Evolutionary conservation across 2,113 vertebrate genomes (phyloP).

Genomic region (Spilogale gracilis): DNA sequence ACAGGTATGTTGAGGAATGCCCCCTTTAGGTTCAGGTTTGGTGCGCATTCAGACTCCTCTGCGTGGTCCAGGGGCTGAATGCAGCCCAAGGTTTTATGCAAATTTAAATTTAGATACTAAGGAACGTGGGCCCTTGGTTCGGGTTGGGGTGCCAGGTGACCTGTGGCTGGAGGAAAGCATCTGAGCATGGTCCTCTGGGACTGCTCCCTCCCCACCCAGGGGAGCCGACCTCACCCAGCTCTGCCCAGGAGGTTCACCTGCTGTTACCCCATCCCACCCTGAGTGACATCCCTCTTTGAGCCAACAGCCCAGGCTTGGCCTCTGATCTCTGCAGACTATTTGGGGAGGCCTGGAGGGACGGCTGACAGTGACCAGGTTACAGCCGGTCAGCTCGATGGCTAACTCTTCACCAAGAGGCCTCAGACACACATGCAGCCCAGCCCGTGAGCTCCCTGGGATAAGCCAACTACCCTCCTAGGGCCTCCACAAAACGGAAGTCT

Average conservation of each 20-base stretch:
- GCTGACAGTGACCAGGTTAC: rapidly evolving
- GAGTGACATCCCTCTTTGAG: not conserved
- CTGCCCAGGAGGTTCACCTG: not conserved
- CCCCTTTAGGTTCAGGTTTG: rapidly evolving
- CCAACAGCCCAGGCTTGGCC: not conserved
- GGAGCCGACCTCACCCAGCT: not conserved
- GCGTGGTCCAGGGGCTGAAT: not conserved
- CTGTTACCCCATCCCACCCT: not conserved
- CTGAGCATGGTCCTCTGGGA: rapidly evolving
- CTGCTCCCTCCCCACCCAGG: not conserved
- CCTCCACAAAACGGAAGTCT: not conserved
- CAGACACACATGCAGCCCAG: not conserved
- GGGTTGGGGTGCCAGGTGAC: rapidly evolving
- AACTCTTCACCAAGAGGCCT: not conserved
- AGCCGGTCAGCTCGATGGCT: not conserved
- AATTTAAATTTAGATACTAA: not conserved
- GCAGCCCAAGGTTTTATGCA: not conserved
- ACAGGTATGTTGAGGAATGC: too few relatives aligned
- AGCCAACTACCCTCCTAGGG: not conserved
- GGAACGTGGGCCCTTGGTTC: not conserved
- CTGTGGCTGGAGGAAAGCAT: rapidly evolving
- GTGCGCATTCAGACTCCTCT: not conserved
- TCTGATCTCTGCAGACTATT: not conserved
- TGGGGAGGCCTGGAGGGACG: not conserved
- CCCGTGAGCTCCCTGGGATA: not conserved